Conservation (phyloP, 2,797 vertebrate genomes). For the Danio aesculapii region DNA sequence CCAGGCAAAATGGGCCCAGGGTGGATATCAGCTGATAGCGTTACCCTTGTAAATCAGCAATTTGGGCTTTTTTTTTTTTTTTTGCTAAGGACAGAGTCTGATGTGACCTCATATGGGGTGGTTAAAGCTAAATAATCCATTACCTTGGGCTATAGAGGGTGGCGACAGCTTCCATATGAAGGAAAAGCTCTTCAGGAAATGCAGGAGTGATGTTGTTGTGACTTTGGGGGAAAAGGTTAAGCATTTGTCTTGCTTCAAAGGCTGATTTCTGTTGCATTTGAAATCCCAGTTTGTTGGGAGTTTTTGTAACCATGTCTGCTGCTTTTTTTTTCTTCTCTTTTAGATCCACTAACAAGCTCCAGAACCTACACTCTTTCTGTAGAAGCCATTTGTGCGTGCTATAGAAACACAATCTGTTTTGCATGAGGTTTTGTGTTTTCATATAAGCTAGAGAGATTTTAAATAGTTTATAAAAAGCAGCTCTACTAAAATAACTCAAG, state of each 20-base stretch:
- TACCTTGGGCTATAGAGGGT: not conserved
- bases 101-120: not conserved
- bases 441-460: not conserved
- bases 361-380: conserved; percentile 16
- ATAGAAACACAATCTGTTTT: conserved; percentile 33
- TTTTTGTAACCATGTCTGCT: conserved; percentile 48
- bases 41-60: conserved; percentile 31
- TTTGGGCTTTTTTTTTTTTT: not conserved
- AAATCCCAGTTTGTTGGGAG: not conserved
- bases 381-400: not conserved
- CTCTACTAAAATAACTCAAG: not conserved
- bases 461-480: conserved; percentile 6
- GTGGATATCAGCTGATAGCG: conserved; percentile 38
- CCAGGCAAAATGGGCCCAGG: conserved; percentile 55
- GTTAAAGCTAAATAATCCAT: not conserved
- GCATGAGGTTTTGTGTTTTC: conserved; percentile 10
- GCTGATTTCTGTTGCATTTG: conserved; percentile 7
- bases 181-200: conserved; percentile 14
- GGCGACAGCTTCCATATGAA: conserved; percentile 13
- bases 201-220: conserved; percentile 35
- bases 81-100: not conserved
- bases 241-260: conserved; percentile 14
- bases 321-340: not conserved
- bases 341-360: conserved; percentile 18
- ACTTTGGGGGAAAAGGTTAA: not conserved